Evolutionary conservation across 64 coral and sea anemone species (phyloP).

Genomic region (Actinia equina): DNA sequence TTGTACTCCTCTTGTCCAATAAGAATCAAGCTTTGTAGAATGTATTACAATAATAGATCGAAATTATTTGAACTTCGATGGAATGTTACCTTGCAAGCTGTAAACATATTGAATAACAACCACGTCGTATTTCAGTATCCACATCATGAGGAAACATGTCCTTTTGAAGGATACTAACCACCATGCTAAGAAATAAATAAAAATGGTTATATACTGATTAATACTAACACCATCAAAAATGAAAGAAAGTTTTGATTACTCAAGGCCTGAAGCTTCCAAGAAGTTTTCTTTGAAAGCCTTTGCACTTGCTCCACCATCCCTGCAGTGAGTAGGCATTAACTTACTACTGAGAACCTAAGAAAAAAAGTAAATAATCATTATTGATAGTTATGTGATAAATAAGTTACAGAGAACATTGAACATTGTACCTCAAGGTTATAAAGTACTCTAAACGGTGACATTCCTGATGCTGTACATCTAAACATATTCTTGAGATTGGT

Average conservation of each 20-base stretch:
- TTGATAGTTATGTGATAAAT: too few species aligned
- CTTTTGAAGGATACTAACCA: constrained; percentile 87
- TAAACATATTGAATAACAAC: constrained; percentile 88
- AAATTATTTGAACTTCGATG: too few species aligned
- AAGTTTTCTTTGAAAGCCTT: constrained; percentile 88
- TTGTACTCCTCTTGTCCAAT: too few species aligned
- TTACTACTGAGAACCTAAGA: constrained; percentile 81
- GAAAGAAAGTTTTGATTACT: constrained; percentile 20
- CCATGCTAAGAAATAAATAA: constrained; percentile 44
- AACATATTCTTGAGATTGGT: constrained; percentile 86
- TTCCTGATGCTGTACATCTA: constrained; percentile 63
- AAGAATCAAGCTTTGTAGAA: too few species aligned
- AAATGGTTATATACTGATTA: background rate
- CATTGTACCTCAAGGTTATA: constrained; percentile 79
- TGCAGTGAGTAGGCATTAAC: constrained; percentile 80
- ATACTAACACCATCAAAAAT: too few species aligned
- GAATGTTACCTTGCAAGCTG: constrained; percentile 70
- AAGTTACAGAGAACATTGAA: too few species aligned
- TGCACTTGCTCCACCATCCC: constrained; percentile 88
- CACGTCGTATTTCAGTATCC: constrained; percentile 82
- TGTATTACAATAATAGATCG: too few species aligned
- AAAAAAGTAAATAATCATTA: background rate
- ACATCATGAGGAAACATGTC: constrained; percentile 94
- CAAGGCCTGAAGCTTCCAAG: constrained; percentile 72
- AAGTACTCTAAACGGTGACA: constrained; percentile 90